Percentiles rank a stretch among this genome's conserved stretches.
Evolutionary conservation across 2,888 invertebrate genomes (phyloP).

Genomic region (Pyrgus malvae): DNA sequence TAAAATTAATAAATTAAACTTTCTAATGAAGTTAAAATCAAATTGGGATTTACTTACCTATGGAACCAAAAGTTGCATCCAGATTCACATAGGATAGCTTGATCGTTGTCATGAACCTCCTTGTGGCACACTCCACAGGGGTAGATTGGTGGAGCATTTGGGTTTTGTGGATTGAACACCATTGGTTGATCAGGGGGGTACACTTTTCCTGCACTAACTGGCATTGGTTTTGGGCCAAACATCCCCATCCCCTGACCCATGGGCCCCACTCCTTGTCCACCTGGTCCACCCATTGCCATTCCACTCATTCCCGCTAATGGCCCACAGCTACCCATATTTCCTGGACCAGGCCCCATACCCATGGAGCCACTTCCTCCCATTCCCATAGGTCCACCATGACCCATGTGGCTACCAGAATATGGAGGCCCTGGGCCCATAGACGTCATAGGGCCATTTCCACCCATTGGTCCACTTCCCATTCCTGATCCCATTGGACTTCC

Average conservation of each 20-base stretch:
- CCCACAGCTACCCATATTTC: slow-evolving; percentile 77
- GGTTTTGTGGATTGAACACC: slow-evolving; percentile 99
- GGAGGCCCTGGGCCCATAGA: slow-evolving; percentile 76
- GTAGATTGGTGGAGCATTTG: slow-evolving; percentile 98
- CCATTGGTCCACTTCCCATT: slow-evolving; percentile 82
- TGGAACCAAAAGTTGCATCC: slow-evolving; percentile 99
- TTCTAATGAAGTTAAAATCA: too few relatives aligned
- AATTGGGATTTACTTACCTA: slow-evolving; percentile 83
- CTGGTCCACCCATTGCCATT: slow-evolving; percentile 77
- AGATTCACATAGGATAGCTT: slow-evolving; percentile 98
- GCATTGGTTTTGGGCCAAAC: slow-evolving; percentile 94
- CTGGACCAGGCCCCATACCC: slow-evolving; percentile 75
- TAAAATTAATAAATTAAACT: too few relatives aligned
- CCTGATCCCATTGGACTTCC: slow-evolving; percentile 81
- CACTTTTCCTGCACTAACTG: slow-evolving; percentile 94
- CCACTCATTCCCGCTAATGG: slow-evolving; percentile 78
- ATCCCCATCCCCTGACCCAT: slow-evolving; percentile 83
- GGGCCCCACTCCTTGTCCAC: slow-evolving; percentile 80
- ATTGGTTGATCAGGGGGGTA: slow-evolving; percentile 98
- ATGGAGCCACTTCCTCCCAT: slow-evolving; percentile 74
- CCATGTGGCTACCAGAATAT: slow-evolving; percentile 75
- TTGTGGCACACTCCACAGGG: slow-evolving; percentile 99
- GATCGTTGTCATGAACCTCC: slow-evolving; percentile 99
- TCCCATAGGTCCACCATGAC: slow-evolving; percentile 77
- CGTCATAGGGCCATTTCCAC: slow-evolving; percentile 74